These are phyloP conservation scores for Alloscopus bannaensis DNA, from an alignment of 2,888 invertebrate species.

Conservation along the genomic window DNA sequence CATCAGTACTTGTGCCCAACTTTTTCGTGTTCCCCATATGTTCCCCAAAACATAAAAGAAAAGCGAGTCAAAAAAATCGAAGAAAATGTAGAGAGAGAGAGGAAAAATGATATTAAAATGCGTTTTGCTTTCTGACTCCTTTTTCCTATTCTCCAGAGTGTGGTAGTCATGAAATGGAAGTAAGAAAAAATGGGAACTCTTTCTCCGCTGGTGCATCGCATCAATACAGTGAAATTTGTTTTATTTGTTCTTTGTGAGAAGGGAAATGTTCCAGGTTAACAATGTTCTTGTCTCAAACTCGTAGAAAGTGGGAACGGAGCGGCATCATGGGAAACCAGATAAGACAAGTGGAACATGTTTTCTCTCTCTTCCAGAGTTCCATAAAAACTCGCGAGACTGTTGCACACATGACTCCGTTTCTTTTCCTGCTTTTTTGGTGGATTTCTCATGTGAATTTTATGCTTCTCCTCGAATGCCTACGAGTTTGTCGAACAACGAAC, in stretches of 20 bases:
- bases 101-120: neutral
- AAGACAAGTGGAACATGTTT: constrained; percentile 40
- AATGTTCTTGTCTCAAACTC: no score
- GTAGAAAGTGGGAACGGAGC: no score
- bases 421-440: neutral
- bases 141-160: no score
- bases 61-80: neutral
- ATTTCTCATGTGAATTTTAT: constrained; percentile 37
- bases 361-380: no score
- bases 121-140: neutral
- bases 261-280: no score
- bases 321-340: constrained; percentile 49
- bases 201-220: no score
- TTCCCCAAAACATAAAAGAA: neutral
- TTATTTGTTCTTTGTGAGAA: no score
- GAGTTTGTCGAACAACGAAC: neutral
- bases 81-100: neutral
- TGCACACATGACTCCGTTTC: neutral
- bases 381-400: constrained; percentile 5
- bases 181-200: no score
- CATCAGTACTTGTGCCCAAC: neutral
- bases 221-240: no score
- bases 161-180: no score
- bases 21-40: neutral
- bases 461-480: neutral